Evolutionary conservation across 2,113 vertebrate genomes (phyloP).

Genomic region (Strigops habroptila): DNA sequence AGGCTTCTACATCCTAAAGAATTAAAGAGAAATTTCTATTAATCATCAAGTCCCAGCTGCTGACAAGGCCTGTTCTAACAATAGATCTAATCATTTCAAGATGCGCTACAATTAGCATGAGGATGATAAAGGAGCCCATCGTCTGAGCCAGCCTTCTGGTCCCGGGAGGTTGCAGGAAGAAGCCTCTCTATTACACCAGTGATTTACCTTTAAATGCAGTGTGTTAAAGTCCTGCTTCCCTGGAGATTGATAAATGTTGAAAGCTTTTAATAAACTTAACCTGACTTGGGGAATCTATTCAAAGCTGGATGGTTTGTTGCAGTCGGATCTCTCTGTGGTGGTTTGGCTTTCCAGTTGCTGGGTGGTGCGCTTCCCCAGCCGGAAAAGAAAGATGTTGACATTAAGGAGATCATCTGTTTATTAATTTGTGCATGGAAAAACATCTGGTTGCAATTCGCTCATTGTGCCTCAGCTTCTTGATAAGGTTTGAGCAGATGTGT

Average conservation of each 20-base stretch:
- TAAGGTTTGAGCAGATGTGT: background rate
- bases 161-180: constrained; percentile 57
- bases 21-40: constrained; percentile 75
- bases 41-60: constrained; percentile 64
- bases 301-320: background rate
- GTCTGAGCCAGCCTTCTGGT: constrained; percentile 75
- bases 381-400: background rate
- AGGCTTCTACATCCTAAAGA: constrained; percentile 74
- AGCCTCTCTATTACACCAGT: constrained; percentile 74
- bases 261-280: constrained; percentile 79
- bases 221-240: constrained; percentile 70
- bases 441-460: background rate
- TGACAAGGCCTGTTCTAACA: constrained; percentile 82
- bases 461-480: fast-evolving
- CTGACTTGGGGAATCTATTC: background rate
- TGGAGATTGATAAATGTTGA: constrained; percentile 72
- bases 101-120: constrained; percentile 81
- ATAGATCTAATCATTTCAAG: constrained; percentile 69
- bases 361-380: fast-evolving
- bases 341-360: background rate
- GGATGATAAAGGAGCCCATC: constrained; percentile 84
- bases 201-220: constrained; percentile 77
- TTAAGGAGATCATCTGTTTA: background rate
- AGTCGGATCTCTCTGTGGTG: background rate
- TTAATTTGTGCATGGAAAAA: background rate